These are phyloP conservation scores for Podarcis raffonei DNA, from an alignment of 2,113 vertebrate genomes.

Conservation along the genomic window DNA sequence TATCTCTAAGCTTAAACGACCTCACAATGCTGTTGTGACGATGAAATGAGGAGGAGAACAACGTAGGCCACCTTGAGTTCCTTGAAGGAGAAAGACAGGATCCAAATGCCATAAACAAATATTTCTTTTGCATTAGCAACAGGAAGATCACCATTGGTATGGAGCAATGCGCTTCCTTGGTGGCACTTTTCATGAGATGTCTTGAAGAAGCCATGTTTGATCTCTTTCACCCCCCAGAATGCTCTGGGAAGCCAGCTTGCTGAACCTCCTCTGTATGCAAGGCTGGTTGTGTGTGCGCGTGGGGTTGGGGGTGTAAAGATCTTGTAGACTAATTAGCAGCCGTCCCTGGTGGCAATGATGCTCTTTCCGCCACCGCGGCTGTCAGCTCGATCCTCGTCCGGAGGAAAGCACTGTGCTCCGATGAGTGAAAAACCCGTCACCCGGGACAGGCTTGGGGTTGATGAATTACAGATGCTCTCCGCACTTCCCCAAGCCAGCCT, in stretches of 20 bases:
- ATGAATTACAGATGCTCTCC: conserved; percentile 14
- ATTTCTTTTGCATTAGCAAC: too few relatives aligned
- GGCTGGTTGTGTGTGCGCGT: too few relatives aligned
- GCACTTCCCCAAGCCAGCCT: neutral
- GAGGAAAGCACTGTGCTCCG: neutral
- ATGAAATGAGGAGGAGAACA: too few relatives aligned
- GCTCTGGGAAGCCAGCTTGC: neutral
- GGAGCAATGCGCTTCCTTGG: too few relatives aligned
- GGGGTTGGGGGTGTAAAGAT: neutral
- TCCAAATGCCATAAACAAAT: too few relatives aligned
- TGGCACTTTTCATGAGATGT: too few relatives aligned
- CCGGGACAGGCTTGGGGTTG: neutral
- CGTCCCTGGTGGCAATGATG: neutral
- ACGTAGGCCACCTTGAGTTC: too few relatives aligned
- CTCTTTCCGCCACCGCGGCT: neutral
- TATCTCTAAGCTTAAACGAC: too few relatives aligned
- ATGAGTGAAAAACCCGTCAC: neutral
- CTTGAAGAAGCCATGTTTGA: neutral
- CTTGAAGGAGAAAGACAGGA: too few relatives aligned
- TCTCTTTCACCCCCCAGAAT: neutral
- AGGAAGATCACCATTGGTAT: too few relatives aligned
- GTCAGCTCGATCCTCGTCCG: neutral
- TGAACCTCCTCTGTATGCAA: neutral
- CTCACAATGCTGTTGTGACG: too few relatives aligned
- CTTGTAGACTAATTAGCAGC: neutral